Evolutionary conservation across 2,888 invertebrate genomes (phyloP).

Genomic region (Tenthredo scrophulariae): DNA sequence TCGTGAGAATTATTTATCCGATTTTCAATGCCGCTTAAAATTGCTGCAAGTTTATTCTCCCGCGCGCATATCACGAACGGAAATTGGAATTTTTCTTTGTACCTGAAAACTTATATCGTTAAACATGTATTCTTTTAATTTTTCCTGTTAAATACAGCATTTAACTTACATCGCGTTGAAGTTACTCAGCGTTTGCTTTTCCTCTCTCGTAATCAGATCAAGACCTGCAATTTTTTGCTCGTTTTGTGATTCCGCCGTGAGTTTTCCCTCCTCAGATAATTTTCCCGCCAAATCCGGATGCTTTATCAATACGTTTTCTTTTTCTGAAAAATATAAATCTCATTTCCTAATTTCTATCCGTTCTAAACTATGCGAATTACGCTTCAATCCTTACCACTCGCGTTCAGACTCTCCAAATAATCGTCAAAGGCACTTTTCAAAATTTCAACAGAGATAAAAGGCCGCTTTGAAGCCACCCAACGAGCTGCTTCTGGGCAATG

Average conservation of each 20-base stretch:
- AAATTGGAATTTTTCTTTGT: slow-evolving; percentile 84
- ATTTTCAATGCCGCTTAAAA: slow-evolving; percentile 80
- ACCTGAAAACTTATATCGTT: slow-evolving; percentile 77
- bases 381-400: slow-evolving; percentile 78
- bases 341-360: neutral
- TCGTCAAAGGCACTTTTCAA: slow-evolving; percentile 80
- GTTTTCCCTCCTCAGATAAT: slow-evolving; percentile 79
- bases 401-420: slow-evolving; percentile 80
- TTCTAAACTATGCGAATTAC: slow-evolving; percentile 23
- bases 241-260: slow-evolving; percentile 81
- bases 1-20: slow-evolving; percentile 80
- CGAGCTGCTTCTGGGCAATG: slow-evolving; percentile 81
- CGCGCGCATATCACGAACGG: slow-evolving; percentile 86
- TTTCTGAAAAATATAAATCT: slow-evolving; percentile 76
- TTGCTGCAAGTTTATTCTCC: slow-evolving; percentile 82
- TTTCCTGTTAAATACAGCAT: slow-evolving; percentile 3
- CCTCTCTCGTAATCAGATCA: slow-evolving; percentile 79
- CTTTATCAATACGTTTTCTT: slow-evolving; percentile 80
- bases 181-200: slow-evolving; percentile 79
- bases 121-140: slow-evolving; percentile 45
- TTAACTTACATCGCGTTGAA: slow-evolving; percentile 76
- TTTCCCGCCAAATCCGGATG: slow-evolving; percentile 85
- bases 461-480: slow-evolving; percentile 79
- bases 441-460: slow-evolving; percentile 79
- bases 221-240: slow-evolving; percentile 82